A percentile compares a stretch with the other conserved stretches of the same genome.
These are phyloP conservation scores for Cettia cetti DNA, from an alignment of 2,113 vertebrate genomes.

Conservation along the genomic window DNA sequence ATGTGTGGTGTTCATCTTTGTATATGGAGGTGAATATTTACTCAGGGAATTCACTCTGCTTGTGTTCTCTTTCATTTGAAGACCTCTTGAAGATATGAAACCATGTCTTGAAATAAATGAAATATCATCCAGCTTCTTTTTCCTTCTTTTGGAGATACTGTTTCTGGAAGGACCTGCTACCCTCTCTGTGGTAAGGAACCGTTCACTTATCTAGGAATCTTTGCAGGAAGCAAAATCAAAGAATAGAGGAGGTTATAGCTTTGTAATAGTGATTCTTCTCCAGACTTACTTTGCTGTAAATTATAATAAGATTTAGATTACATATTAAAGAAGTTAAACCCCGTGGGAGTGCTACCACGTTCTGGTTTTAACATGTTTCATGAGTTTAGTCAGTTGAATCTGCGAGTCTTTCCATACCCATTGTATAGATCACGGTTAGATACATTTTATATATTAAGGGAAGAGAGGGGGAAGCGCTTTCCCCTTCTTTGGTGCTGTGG, in stretches of 20 bases:
- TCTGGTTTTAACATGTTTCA: background rate
- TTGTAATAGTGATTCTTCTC: background rate
- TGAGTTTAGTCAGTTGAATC: background rate
- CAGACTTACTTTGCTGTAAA: background rate
- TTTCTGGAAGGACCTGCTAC: conserved; percentile 80
- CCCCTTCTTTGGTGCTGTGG: background rate
- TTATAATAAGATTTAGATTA: background rate
- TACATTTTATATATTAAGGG: background rate
- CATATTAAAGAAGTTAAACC: background rate
- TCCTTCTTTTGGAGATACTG: conserved; percentile 87
- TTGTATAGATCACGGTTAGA: background rate
- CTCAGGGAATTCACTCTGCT: background rate
- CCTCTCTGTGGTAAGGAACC: conserved; percentile 80
- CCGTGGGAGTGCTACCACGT: background rate
- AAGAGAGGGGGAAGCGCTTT: background rate
- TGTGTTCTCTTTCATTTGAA: conserved; percentile 53
- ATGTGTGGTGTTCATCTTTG: background rate
- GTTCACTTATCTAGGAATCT: background rate
- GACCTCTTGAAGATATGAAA: conserved; percentile 87
- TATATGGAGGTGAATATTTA: background rate
- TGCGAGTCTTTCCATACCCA: background rate
- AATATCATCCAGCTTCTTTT: conserved; percentile 91
- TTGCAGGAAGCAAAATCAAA: background rate
- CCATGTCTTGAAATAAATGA: conserved; percentile 85
- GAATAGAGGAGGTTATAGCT: background rate